These are phyloP conservation scores for Odontamblyopus rebecca DNA, from an alignment of 2,797 vertebrate species.

Conservation along the genomic window DNA sequence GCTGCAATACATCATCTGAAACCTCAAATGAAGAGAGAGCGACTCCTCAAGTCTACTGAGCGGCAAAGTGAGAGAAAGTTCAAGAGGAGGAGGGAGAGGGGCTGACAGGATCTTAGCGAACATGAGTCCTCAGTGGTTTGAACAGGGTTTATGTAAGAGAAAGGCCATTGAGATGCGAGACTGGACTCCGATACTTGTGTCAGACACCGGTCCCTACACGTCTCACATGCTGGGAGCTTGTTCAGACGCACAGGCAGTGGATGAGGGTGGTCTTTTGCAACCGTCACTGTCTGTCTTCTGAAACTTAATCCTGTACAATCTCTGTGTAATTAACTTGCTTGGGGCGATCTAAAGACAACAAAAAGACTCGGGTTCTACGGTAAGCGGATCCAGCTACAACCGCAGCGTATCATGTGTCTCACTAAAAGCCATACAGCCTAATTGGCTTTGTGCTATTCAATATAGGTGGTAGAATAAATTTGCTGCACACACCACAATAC, in stretches of 20 bases:
- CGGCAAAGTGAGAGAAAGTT: slow-evolving; percentile 14
- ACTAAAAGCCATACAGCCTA: slow-evolving; percentile 48
- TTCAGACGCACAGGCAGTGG: slow-evolving; percentile 32
- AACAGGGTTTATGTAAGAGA: slow-evolving; percentile 40
- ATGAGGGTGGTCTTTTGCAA: slow-evolving; percentile 68
- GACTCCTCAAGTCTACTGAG: slow-evolving; percentile 14
- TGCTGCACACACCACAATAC: slow-evolving; percentile 18
- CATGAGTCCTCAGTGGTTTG: slow-evolving; percentile 45
- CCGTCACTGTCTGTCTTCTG: slow-evolving; percentile 64
- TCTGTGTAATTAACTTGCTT: slow-evolving; percentile 64
- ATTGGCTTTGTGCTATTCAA: slow-evolving; percentile 52
- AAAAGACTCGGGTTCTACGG: slow-evolving; percentile 60
- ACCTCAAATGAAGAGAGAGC: slow-evolving; percentile 6
- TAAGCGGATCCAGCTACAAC: slow-evolving; percentile 58
- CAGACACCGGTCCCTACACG: slow-evolving; percentile 57
- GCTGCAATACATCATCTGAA: slow-evolving; percentile 40
- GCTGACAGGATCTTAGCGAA: slow-evolving; percentile 33
- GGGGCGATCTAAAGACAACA: slow-evolving; percentile 67
- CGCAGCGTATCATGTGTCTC: slow-evolving; percentile 44
- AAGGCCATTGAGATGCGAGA: slow-evolving; percentile 32
- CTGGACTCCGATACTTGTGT: slow-evolving; percentile 31
- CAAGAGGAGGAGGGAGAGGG: slow-evolving; percentile 15
- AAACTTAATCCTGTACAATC: slow-evolving; percentile 65
- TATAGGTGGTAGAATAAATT: slow-evolving; percentile 13
- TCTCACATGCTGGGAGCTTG: slow-evolving; percentile 28